Base-by-base conservation (phyloP, 2,888 invertebrate species). In the Machimus atricapillus region DNA sequence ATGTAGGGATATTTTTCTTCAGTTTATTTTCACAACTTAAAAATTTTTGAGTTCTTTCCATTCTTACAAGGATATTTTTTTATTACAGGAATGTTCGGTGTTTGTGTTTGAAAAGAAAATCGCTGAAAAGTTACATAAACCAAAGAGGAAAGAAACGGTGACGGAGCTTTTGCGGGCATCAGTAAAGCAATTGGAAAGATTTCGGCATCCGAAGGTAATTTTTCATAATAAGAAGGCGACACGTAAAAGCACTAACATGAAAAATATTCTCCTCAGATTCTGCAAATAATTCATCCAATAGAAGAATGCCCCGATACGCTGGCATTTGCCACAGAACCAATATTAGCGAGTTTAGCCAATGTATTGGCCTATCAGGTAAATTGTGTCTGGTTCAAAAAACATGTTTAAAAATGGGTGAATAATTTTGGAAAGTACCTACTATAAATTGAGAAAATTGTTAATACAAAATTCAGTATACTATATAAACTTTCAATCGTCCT, bases 301-400 rank as follows among this genome's bases (percentile, higher is more conserved):
- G 97, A 97, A 91, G 97, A 98, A 91, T 96, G 96, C 88, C 94
- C 96, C 79, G 97, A 98, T 90, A 97, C 98, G 2, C 93, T 98
- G 90, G 98, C 98, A 1, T 99, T 98, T 92, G 98, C 97, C n/a
- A 95, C 98, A 1, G 98, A 99, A 92, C 96, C 97, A 0, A 96
- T 99, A 16, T 94, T 97, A 88, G 97, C 96, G 16, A 98, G 97
- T 91, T 94, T 99, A 83, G 96, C 98, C 74, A 98, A 98, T 93
- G 95, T 98, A 89, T 93, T 98, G 90, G 96, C 97, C 66, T 96
- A 95, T 93, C 96, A 96, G 93, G 97, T 96, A 91, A 31, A 66
- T 66, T 66, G 12, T 66, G 7, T 12, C 4, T 2, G 7, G 14
- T 1, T 56, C 9, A 19, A 7, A n/a, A 34, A 19, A 12, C 8